Base-by-base conservation (phyloP, 2,888 invertebrate species). In the Oxycera nigricornis region DNA sequence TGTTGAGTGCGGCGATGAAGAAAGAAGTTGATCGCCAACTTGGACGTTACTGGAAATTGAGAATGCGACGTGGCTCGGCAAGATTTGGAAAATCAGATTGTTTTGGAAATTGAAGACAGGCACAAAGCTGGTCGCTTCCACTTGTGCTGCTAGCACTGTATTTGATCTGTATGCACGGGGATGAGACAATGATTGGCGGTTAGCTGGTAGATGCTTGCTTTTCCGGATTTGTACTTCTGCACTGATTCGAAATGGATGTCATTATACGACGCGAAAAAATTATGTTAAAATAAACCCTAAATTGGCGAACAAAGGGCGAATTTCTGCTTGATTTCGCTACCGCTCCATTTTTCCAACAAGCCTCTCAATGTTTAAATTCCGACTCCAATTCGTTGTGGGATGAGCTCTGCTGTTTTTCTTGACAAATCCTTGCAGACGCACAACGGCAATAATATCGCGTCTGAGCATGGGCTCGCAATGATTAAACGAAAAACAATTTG, bases 211-310 rank as follows among this genome's bases (percentile, higher is more conserved):
- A 6, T 28, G 65, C 61, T 31, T 4, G 35, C 35, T 65, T 35
- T 65, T 35, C 1, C 22, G 17, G 31, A 62, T 62, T 31, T 26
- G 57, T 39, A n/a, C 24, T 55, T 55, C 62, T 62, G 61, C 55
- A 68, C 50, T 30, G 68, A 30, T 52, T 52, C 30, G 28, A 22
- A 39, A 11, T 52, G 22, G 30, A 70, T 52, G 41, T 67, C 41
- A 67, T 67, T 46, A 59, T 30, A 50, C 52, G 52, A 74, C 77
- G 77, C 76, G 73, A 77, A 77, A 79, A 80, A 81, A 82, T 81
- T 82, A 82, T 87, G 87, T 88, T 84, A 87, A 89, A 89, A 88
- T n/a, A 88, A 83, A 84, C 86, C 86, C 88, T 87, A 87, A 84
- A 87, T 86, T 88, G 87, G 85, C 89, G 87, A 84, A 85, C 84